phyloP scores from a whole-genome alignment of 2,888 invertebrate genomes.

The Stegana nigrithorax region DNA sequence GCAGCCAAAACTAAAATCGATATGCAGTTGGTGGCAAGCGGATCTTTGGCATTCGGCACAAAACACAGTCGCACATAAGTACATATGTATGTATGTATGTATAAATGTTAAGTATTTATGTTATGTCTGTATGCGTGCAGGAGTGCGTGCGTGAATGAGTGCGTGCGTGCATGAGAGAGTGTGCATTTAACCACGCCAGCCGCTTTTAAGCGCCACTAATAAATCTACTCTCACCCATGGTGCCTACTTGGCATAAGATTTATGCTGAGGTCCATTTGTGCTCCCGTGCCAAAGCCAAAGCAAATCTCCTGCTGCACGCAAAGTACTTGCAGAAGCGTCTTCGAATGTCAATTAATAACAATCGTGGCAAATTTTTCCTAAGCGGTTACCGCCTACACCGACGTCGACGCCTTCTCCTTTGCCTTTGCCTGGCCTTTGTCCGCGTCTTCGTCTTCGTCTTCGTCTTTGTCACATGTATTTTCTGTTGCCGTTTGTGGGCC shows the following conservation, averaged over 20 bases:
- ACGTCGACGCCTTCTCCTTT: too few species aligned
- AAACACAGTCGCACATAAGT: too few species aligned
- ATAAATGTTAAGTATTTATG: too few species aligned
- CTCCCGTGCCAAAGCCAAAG: not conserved
- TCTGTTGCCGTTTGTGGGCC: too few species aligned
- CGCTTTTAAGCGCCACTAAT: not conserved
- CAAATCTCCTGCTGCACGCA: too few species aligned
- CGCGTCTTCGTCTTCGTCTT: not conserved
- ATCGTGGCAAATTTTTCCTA: not conserved
- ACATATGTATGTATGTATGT: not conserved
- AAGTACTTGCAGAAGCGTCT: not conserved
- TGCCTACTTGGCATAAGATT: not conserved
- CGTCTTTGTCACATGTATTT: too few species aligned
- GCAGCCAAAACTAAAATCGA: too few species aligned
- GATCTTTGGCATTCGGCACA: too few species aligned
- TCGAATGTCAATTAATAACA: not conserved
- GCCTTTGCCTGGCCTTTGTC: not conserved
- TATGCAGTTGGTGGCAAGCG: too few species aligned
- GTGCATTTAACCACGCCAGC: not conserved
- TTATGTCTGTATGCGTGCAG: too few species aligned
- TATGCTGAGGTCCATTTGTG: not conserved
- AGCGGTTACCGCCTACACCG: too few species aligned
- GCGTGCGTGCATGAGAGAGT: not conserved
- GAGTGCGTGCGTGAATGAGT: too few species aligned
- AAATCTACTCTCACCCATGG: not conserved